Conservation (phyloP, 1,140 invertebrate genomes). For the Zaprionus ghesquierei region DNA sequence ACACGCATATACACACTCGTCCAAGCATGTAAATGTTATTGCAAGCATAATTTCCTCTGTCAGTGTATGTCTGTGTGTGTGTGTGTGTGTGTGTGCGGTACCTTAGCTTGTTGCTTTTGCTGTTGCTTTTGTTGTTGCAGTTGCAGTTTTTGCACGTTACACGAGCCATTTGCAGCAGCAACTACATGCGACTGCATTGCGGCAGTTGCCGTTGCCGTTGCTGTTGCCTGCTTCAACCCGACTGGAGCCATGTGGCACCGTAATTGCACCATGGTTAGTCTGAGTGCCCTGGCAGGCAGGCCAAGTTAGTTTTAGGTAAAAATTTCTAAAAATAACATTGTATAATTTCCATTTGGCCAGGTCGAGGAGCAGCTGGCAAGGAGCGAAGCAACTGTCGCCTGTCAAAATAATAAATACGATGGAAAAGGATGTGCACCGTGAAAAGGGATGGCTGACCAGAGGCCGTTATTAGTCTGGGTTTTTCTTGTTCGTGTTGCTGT, state of each 20-base stretch:
- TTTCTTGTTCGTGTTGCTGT: conserved; percentile 3
- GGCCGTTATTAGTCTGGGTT: conserved; percentile 8
- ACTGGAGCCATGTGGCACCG: conserved; percentile 26
- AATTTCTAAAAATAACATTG: conserved; percentile 79
- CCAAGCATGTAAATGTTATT: conserved; percentile 72
- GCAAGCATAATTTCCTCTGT: conserved; percentile 73
- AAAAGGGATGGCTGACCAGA: conserved; percentile 29
- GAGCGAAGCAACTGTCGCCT: conserved; percentile 64
- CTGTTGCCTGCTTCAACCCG: conserved; percentile 7
- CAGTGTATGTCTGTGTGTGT: conserved; percentile 19
- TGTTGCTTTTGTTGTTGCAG: conserved; percentile 50
- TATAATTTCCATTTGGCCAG: conserved; percentile 67
- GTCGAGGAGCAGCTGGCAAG: conserved; percentile 61
- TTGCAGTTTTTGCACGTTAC: conserved; percentile 78
- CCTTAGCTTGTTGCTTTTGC: conserved; percentile 35
- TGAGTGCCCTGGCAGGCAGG: conserved; percentile 18
- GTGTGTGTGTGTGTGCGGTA: conserved; percentile 33
- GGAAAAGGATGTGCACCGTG: conserved; percentile 53
- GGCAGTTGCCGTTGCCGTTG: conserved; percentile 64
- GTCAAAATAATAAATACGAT: conserved; percentile 71
- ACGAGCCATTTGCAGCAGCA: conserved; percentile 76
- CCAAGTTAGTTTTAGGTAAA: conserved; percentile 53
- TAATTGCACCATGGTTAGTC: conserved; percentile 69
- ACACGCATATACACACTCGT: conserved; percentile 16
- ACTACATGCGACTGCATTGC: conserved; percentile 77